Base-by-base conservation (phyloP, 2,888 invertebrate species). In the Scaptomyza reducta region DNA sequence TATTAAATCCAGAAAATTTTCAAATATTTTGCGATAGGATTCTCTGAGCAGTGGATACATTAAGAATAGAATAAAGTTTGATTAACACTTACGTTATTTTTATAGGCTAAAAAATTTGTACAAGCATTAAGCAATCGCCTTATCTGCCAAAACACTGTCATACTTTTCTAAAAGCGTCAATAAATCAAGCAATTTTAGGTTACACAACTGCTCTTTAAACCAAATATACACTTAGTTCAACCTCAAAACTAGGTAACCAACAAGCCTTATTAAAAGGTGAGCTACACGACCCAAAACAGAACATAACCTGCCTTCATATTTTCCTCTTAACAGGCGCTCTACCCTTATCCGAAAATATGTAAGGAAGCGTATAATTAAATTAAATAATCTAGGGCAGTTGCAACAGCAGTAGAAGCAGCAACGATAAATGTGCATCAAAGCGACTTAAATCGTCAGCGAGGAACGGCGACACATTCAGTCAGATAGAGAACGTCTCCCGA, bases 401-500 rank as follows among this genome's bases (percentile, higher is more conserved):
- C 72, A 70, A 70, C 57, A 64, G 74, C 75, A 29, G 29, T 9
- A 2, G 10, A 29, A 73, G 73, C 76, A 67, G 53, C 68, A 16
- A 75, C 29, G 29, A 87, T 87, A 84, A 84, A 84, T 87, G 87
- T 82, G 88, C 83, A 84, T 84, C 86, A 84, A 84, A 84, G 88
- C 87, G 88, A 84, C 88, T 84, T 84, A 84, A 87, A 84, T 84
- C 83, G 85, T 87, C 86, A 87, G 88, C 83, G 77, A 85, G 83
- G 83, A 88, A 84, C 83, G 88, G 86, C 77, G 79, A 87, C 86
- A 85, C 70, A 81, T 87, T 81, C 75, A 60, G 51, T 27, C 58
- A 69, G 68, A 69, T 63, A 65, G 54, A 44, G 49, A 47, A 38
- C 47, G 29, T 57, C 45, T 45, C 53, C 54, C 73, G 18, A 59